These are phyloP conservation scores for Callipepla californica DNA, from an alignment of 2,113 vertebrate species.

Conservation along the genomic window DNA sequence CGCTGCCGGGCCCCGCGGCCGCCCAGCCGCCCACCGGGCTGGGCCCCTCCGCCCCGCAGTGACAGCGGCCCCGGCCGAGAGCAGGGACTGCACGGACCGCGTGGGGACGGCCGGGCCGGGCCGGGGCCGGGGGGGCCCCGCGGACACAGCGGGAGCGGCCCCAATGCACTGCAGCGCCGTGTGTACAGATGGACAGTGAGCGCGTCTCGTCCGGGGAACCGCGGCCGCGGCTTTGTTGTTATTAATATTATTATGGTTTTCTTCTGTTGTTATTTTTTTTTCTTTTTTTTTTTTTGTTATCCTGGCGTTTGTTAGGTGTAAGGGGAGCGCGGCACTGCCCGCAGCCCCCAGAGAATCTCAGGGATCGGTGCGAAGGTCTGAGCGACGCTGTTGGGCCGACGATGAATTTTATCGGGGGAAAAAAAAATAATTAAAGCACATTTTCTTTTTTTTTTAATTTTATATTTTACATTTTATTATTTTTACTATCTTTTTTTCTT, in stretches of 20 bases:
- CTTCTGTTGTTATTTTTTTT: background rate
- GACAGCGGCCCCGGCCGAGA: background rate
- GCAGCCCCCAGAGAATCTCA: constrained; percentile 48
- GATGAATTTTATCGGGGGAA: constrained; percentile 5
- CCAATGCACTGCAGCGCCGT: constrained; percentile 35
- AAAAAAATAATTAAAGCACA: constrained; percentile 48
- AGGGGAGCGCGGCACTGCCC: background rate
- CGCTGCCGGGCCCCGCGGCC: constrained; percentile 69
- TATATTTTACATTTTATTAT: constrained; percentile 18
- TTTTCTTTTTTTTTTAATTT: background rate
- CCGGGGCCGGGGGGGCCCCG: background rate
- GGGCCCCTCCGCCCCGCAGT: constrained; percentile 57
- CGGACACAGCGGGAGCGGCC: background rate
- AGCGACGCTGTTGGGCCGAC: constrained; percentile 36
- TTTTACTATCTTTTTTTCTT: background rate
- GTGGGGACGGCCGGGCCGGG: background rate
- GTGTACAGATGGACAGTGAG: constrained; percentile 69
- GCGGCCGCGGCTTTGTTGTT: constrained; percentile 41
- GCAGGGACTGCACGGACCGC: background rate
- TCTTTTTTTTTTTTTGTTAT: background rate
- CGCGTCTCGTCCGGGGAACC: constrained; percentile 32
- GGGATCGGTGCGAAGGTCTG: constrained; percentile 53
- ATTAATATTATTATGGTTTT: constrained; percentile 52
- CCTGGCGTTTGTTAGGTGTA: constrained; percentile 31
- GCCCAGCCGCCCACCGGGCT: constrained; percentile 54